Evolutionary conservation across 2,113 vertebrate genomes (phyloP), one percentile per base, ranked within the genome.

Genomic region (Oceanites oceanicus): DNA sequence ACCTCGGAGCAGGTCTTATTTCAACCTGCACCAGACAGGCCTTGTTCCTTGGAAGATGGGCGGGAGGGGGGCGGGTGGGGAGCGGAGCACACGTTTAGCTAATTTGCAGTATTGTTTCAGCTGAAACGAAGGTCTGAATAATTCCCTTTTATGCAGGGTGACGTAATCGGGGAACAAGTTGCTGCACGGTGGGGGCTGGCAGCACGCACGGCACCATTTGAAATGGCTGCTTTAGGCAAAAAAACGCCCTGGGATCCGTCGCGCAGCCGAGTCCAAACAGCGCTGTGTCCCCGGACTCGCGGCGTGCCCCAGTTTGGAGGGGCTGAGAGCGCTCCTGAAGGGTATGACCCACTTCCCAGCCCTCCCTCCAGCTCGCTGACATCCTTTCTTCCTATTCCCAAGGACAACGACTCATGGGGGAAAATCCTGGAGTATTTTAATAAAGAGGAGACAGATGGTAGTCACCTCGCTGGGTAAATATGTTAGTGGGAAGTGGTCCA

Each of bases 41-140:
- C 71, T 18, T 2, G 17, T 1, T 73, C 50, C 70, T 9, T 6
- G 52, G 80, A 36, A 63, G 73, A 47, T 3, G 91, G 49, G 78
- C 8, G 4, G n/a, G 65, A 22, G 16, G 9, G 59, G 74, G n/a
- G 62, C 6, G 25, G 47, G 34, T 26, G 79, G 81, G 74, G 73
- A 62, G 74, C n/a, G 0, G 26, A 30, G 56, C 91, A 18, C 87
- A 96, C 52, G 4, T 93, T 95, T 38, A 7, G 47, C 92, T 95
- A 70, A 96, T 96, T 95, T 93, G 53, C 90, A 15, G 90, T 92
- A 97, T 97, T 97, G 96, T 97, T 96, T 97, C 96, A 97, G 96
- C 96, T 82, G 96, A 96, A 94, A 88, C 66, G 27, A 30, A 74
- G 95, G n/a, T 47, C 93, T 81, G 95, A 93, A 96, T 94, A 95